phyloP scores from a whole-genome alignment of 2,888 invertebrate species.

The Neoaliturus tenellus region DNA sequence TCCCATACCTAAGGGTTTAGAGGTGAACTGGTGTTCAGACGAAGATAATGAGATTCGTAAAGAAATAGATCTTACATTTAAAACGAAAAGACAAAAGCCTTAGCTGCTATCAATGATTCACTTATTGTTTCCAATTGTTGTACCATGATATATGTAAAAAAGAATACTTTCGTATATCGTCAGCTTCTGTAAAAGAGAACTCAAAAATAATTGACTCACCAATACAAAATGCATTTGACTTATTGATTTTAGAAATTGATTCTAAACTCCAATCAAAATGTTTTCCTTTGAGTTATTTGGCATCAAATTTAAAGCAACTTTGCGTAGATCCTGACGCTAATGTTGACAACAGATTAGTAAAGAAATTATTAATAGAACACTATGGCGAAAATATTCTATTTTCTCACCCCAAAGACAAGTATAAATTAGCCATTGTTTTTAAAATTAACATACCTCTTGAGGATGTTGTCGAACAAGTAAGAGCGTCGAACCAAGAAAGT shows the following conservation, averaged over 20 bases:
- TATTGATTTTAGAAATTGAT: slow-evolving; percentile 31
- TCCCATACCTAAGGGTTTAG: no score
- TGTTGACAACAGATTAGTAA: slow-evolving; percentile 10
- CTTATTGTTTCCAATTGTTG: no score
- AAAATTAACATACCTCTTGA: slow-evolving; percentile 25
- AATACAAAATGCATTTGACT: neutral
- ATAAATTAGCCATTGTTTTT: slow-evolving; percentile 11
- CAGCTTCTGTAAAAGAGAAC: neutral
- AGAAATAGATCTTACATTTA: no score
- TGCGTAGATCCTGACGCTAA: neutral
- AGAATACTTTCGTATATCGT: slow-evolving; percentile 14
- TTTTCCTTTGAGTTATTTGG: slow-evolving; percentile 16
- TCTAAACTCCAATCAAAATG: slow-evolving; percentile 20
- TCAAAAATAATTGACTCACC: neutral
- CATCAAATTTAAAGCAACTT: neutral
- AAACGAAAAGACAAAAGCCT: no score
- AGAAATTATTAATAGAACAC: slow-evolving; percentile 24
- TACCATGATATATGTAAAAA: slow-evolving; percentile 40
- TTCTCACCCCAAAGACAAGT: slow-evolving; percentile 27
- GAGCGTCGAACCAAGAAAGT: neutral
- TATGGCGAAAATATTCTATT: slow-evolving; percentile 26
- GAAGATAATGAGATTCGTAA: no score
- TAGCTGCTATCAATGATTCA: no score
- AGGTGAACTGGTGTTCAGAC: no score
- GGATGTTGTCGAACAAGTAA: slow-evolving; percentile 10